Conservation (phyloP, 2,888 invertebrate species). For the Anthophora plumipes region DNA sequence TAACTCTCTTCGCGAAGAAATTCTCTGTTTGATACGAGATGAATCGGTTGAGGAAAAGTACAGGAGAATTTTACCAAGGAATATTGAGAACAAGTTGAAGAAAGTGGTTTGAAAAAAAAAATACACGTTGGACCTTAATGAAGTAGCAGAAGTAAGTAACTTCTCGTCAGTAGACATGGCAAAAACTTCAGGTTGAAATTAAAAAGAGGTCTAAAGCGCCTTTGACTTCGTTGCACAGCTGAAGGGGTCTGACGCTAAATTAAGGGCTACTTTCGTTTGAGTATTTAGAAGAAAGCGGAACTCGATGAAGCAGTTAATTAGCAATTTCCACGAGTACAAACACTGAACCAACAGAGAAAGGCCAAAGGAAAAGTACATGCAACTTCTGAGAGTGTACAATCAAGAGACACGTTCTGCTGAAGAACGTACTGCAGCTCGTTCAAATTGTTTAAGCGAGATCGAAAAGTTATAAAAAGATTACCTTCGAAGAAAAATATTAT, state of each 20-base stretch:
- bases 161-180: constrained; percentile 1
- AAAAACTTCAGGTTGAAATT: constrained; percentile 13
- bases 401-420: neutral
- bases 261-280: neutral
- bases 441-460: too few relatives aligned
- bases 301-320: constrained; percentile 20
- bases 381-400: neutral
- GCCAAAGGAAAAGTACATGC: neutral
- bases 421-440: neutral
- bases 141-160: too few relatives aligned
- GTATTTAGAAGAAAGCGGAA: neutral
- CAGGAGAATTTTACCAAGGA: neutral
- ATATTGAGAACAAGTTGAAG: too few relatives aligned
- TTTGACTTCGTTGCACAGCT: constrained; percentile 2
- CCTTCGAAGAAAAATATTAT: too few relatives aligned
- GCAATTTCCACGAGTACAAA: constrained; percentile 16
- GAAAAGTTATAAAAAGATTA: too few relatives aligned
- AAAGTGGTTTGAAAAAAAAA: too few relatives aligned
- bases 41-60: constrained; percentile 6
- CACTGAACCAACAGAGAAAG: too few relatives aligned
- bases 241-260: neutral
- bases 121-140: too few relatives aligned
- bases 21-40: neutral
- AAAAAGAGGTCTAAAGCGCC: neutral
- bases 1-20: neutral